Evolutionary conservation across 2,797 vertebrate genomes (phyloP).

Genomic region (Pseudochirops corinnae): DNA sequence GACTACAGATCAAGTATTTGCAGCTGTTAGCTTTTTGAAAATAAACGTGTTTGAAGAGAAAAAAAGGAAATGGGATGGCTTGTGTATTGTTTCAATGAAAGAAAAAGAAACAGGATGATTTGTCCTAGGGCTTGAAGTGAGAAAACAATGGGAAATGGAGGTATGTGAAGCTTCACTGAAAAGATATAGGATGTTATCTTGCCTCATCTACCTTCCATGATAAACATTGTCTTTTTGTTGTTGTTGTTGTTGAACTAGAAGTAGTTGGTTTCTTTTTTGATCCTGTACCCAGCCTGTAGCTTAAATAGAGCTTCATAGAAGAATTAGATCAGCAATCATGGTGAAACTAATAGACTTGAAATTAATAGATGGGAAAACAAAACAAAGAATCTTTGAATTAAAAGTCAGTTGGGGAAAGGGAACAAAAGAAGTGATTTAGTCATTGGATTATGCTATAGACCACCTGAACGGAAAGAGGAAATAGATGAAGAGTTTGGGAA

Average conservation of each 20-base stretch:
- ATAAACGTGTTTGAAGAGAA: slow-evolving; percentile 3
- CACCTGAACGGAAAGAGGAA: neutral
- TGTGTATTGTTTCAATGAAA: slow-evolving; percentile 51
- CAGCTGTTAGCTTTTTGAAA: neutral
- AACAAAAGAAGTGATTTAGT: neutral
- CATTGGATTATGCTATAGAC: neutral
- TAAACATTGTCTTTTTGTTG: neutral
- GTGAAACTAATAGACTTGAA: neutral
- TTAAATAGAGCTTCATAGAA: neutral
- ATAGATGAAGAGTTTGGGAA: neutral
- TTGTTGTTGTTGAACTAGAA: neutral
- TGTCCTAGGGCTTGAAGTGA: neutral
- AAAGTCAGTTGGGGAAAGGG: neutral
- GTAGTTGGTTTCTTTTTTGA: neutral
- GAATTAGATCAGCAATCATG: neutral
- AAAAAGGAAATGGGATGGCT: slow-evolving; percentile 65
- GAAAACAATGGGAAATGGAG: neutral
- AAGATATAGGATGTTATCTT: neutral
- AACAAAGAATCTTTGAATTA: neutral
- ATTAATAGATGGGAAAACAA: neutral
- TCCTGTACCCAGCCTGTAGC: neutral
- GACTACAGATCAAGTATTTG: slow-evolving; percentile 1
- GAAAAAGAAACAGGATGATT: slow-evolving; percentile 65
- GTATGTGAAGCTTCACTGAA: neutral
- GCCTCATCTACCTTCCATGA: neutral